Evolutionary conservation across 2,113 vertebrate genomes (phyloP), one percentile per base, ranked within the genome.

Genomic region (Microcebus lehilahytsara): DNA sequence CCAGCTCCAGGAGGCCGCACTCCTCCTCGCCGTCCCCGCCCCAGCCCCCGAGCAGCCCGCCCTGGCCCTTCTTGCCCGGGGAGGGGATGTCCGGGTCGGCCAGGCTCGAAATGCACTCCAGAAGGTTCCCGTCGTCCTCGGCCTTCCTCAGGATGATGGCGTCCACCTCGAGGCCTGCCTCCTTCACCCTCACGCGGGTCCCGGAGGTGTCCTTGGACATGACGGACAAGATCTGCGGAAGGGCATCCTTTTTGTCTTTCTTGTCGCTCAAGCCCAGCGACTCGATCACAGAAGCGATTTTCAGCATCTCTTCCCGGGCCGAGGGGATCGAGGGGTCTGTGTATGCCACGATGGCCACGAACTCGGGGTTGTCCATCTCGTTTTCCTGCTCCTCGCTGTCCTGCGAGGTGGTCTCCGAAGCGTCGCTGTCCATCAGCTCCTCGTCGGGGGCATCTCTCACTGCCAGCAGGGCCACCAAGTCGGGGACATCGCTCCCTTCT

Each of bases 161-260:
- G 58, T 91, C 97, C 97, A 89, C 93, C 72, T 91, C 90, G 6
- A 72, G 27, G 42, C 93, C 93, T 0, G 95, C 96, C 66, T 95
- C 88, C 51, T 89, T 85, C 69, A 94, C 92, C 81, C 81, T 88
- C 64, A 88, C 66, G 3, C 69, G 67, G 5, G 83, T 13, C 6
- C 81, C 64, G 0, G n/a, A 56, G 0, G 51, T 60, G 94, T 95
- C 94, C 78, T 66, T 51, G 58, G 71, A 4, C 81, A 46, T 71
- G 71, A 72, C 42, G 0, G 66, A 80, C 66, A 95, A 30, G 51
- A 95, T 72, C 46, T 81, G 64, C 30, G 37, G 37, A 7, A 95
- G 85, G 32, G 62, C 51, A 3, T 85, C 83, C 0, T 25, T 19
- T 7, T n/a, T 17, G 42, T 67, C 91, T 14, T 27, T 46, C 49